A percentile compares a stretch with the other conserved stretches of the same genome.
These are phyloP conservation scores for Xerus inauris DNA, from an alignment of 2,113 vertebrate genomes.

Conservation along the genomic window DNA sequence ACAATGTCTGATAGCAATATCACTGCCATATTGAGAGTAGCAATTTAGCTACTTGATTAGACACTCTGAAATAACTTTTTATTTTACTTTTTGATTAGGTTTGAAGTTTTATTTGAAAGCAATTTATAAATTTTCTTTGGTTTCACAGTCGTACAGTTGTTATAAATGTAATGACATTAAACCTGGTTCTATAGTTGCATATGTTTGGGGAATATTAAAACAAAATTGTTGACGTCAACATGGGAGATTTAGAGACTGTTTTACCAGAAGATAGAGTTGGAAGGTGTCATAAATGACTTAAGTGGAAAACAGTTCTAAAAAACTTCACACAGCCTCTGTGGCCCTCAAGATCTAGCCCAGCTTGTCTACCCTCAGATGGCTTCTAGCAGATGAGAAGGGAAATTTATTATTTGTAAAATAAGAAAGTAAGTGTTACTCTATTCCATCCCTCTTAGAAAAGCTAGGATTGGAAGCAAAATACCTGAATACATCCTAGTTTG, in stretches of 20 bases:
- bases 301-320: neutral
- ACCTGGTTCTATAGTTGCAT: neutral
- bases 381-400: neutral
- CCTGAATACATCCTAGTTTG: neutral
- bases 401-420: neutral
- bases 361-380: neutral
- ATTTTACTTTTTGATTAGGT: neutral
- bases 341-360: neutral
- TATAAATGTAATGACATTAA: neutral
- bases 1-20: neutral
- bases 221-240: slow-evolving; percentile 5
- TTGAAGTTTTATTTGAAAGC: slow-evolving; percentile 13
- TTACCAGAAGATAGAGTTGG: neutral
- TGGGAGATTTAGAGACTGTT: neutral
- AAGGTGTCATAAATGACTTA: neutral
- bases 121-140: neutral
- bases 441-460: slow-evolving; percentile 9
- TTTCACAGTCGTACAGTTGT: neutral
- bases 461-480: slow-evolving; percentile 5
- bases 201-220: neutral
- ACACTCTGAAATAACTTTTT: neutral
- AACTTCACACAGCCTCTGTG: neutral
- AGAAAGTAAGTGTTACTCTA: neutral
- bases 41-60: neutral
- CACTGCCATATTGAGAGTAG: neutral